Conservation (phyloP, 2,888 invertebrate genomes). For the Chirona hameri region DNA sequence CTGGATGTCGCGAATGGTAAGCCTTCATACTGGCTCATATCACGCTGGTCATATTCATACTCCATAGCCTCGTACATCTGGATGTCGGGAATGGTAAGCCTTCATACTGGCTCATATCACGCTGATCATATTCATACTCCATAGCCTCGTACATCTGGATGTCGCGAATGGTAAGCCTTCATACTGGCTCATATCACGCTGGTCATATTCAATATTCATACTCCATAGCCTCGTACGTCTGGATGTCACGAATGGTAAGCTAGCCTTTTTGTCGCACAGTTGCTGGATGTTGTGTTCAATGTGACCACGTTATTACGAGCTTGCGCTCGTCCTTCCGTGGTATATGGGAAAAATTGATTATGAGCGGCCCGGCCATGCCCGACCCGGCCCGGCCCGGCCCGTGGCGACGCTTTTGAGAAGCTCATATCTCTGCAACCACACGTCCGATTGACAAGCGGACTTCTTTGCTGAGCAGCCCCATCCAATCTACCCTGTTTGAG, state of each 20-base stretch:
- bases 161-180: conserved; percentile 65
- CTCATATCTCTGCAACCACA: too few relatives aligned
- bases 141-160: conserved; percentile 66
- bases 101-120: conserved; percentile 80
- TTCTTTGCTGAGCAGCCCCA: too few relatives aligned
- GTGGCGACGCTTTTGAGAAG: too few relatives aligned
- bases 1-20: conserved; percentile 62
- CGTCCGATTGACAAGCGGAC: too few relatives aligned
- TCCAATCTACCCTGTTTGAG: too few relatives aligned
- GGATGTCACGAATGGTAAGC: conserved; percentile 62
- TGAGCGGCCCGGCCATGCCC: too few relatives aligned
- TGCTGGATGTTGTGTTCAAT: too few relatives aligned
- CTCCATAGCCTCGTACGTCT: conserved; percentile 67
- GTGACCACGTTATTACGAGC: too few relatives aligned
- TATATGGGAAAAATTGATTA: too few relatives aligned
- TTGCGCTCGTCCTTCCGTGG: too few relatives aligned
- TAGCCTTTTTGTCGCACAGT: too few relatives aligned
- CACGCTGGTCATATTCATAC: conserved; percentile 63
- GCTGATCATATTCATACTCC: conserved; percentile 64
- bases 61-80: conserved; percentile 67
- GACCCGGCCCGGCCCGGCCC: too few relatives aligned
- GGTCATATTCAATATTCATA: conserved; percentile 56
- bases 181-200: conserved; percentile 76
- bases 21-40: conserved; percentile 76
- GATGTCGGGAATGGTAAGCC: conserved; percentile 61